Percentiles rank a stretch among this genome's conserved stretches.
These are phyloP conservation scores for Pimephales promelas DNA, from an alignment of 2,113 vertebrate genomes.

Conservation along the genomic window DNA sequence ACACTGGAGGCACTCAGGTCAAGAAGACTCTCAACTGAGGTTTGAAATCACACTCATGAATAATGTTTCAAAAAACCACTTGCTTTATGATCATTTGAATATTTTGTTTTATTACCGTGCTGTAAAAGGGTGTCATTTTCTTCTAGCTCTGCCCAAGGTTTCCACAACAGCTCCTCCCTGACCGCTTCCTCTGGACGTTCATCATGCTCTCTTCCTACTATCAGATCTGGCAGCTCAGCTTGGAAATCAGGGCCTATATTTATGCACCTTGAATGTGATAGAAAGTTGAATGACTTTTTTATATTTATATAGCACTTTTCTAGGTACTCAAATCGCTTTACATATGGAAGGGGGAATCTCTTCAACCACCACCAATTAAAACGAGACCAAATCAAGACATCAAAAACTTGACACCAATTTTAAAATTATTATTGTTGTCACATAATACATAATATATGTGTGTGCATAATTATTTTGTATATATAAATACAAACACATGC, in stretches of 20 bases:
- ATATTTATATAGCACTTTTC: too few relatives aligned
- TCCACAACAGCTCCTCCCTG: constrained; percentile 75
- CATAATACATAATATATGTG: too few relatives aligned
- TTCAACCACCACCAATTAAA: not conserved
- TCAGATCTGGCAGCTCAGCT: constrained; percentile 67
- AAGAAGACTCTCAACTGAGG: constrained; percentile 75
- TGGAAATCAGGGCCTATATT: constrained; percentile 77
- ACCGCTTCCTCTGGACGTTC: constrained; percentile 49
- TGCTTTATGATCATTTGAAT: not conserved
- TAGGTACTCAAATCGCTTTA: too few relatives aligned
- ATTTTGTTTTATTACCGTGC: constrained; percentile 66
- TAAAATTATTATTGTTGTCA: not conserved
- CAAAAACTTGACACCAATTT: not conserved
- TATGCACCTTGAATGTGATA: constrained; percentile 60
- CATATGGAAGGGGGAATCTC: too few relatives aligned
- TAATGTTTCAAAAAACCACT: not conserved
- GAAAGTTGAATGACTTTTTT: not conserved
- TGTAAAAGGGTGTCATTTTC: constrained; percentile 58
- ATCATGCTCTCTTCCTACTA: not conserved
- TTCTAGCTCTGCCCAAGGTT: constrained; percentile 67
- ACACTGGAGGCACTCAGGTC: constrained; percentile 78
- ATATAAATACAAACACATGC: too few relatives aligned
- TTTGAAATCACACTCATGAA: not conserved
- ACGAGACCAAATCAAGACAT: not conserved
- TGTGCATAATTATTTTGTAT: too few relatives aligned